A percentile compares a stretch with the other conserved stretches of the same genome.
Conservation (phyloP, 35 echinoderm and acorn worm species). For the Chiridota heheva region DNA sequence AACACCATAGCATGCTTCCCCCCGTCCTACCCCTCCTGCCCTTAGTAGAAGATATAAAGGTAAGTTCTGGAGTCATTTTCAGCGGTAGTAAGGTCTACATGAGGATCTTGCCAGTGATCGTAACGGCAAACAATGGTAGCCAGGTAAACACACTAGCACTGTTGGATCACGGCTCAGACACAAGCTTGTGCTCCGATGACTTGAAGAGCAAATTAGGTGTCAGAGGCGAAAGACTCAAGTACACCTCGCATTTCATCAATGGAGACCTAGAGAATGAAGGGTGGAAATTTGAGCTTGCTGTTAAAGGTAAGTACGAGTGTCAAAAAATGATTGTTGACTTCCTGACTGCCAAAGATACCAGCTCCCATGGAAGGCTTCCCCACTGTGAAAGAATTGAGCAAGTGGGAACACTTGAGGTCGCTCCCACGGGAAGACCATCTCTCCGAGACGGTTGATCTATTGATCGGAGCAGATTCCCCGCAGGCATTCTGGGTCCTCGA, state of each 20-base stretch:
- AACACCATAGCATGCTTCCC: background rate
- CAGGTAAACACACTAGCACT: slow-evolving; percentile 38
- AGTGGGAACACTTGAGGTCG: slow-evolving; percentile 33
- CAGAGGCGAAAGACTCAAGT: slow-evolving; percentile 26
- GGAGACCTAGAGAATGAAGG: slow-evolving; percentile 25
- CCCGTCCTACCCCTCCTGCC: background rate
- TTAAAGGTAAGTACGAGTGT: slow-evolving; percentile 31
- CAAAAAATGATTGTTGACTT: slow-evolving; percentile 24
- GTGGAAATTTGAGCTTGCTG: background rate
- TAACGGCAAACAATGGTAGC: slow-evolving; percentile 26
- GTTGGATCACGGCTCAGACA: slow-evolving; percentile 44
- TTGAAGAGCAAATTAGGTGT: slow-evolving; percentile 16
- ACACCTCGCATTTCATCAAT: slow-evolving; percentile 30
- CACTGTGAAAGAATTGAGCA: slow-evolving; percentile 1
- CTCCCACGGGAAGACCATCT: slow-evolving; percentile 12
- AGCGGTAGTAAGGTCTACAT: slow-evolving; percentile 42
- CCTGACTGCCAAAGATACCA: slow-evolving; percentile 39
- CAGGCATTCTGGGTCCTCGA: slow-evolving; percentile 36
- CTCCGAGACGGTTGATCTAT: background rate
- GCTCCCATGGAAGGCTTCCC: slow-evolving; percentile 20
- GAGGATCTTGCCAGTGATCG: slow-evolving; percentile 32
- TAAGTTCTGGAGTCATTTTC: slow-evolving; percentile 15
- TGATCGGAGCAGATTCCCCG: slow-evolving; percentile 33
- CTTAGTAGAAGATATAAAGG: background rate
- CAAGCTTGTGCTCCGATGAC: slow-evolving; percentile 28